Conservation (phyloP, 2,113 vertebrate species). For the Muscicapa adusta region DNA sequence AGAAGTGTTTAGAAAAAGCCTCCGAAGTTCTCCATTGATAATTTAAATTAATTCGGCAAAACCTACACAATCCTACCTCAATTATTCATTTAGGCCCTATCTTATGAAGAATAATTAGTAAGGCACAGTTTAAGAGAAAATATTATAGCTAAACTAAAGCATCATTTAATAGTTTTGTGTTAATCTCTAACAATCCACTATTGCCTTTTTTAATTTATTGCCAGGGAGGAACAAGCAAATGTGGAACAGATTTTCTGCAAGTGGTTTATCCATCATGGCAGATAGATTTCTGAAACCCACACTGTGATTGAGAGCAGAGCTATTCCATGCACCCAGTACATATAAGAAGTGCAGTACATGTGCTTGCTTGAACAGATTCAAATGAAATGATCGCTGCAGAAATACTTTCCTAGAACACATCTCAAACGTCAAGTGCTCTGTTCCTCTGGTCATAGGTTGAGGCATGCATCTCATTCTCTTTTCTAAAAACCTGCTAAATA, state of each 20-base stretch:
- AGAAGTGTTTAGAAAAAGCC: not conserved
- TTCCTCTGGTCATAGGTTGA: not conserved
- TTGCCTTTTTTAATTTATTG: slow-evolving; percentile 3
- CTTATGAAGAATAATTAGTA: not conserved
- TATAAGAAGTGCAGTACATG: not conserved
- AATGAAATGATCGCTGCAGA: not conserved
- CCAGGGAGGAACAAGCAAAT: not conserved
- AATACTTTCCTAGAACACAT: not conserved
- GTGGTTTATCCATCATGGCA: slow-evolving; percentile 3
- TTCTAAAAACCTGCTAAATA: not conserved
- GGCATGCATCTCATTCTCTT: accelerated
- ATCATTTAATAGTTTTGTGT: not conserved
- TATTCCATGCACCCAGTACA: not conserved
- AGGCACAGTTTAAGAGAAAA: not conserved
- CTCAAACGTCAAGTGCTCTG: not conserved
- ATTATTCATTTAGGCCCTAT: not conserved
- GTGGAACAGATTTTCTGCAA: slow-evolving; percentile 16
- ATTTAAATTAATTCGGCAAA: not conserved
- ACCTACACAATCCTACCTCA: not conserved
- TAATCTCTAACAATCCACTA: not conserved
- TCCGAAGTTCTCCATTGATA: not conserved
- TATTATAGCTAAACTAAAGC: not conserved
- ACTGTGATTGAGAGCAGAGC: not conserved
- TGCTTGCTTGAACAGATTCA: not conserved
- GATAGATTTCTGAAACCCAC: not conserved